Base-by-base conservation (phyloP, 2,888 invertebrate species). In the Caenorhabditis auriculariae region DNA sequence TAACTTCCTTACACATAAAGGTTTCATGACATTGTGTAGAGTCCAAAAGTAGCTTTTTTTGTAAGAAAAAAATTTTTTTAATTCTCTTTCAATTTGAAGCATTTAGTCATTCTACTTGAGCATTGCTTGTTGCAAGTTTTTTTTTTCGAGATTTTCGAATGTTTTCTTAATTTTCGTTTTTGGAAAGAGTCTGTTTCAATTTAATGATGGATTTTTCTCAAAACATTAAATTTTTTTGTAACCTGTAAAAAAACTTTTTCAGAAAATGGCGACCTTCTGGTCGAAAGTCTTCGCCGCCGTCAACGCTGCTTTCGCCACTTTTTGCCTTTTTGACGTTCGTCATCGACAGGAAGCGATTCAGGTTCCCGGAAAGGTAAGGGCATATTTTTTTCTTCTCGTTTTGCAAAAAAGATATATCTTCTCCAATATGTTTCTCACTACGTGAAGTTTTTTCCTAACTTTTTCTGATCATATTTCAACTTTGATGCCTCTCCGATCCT, bases 311-410 rank as follows among this genome's bases (percentile, higher is more conserved):
- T 93, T 94, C n/a, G 72, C 94, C 95, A 72, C 86, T 93, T 55
- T 94, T 96, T 84, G 85, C 86, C 1, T 83, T 85, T 4, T 69
- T 85, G 38, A 96, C 96, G 7, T 95, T 93, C 82, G 86, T 93
- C 63, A 90, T 96, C 70, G 95, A 96, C 83, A 91, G 91, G 59
- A 89, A 91, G 78, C 87, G 96, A 76, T 98, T 98, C 84, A 88
- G 92, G 41, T 98, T 96, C 84, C 96, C 98, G 12, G 96, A 98
- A 84, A 87, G 95, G 79, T 80, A 28, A n/a, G 43, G 32, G 15
- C 17, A 21, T 19, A 6, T n/a, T n/a, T n/a, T n/a, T n/a, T n/a
- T n/a, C n/a, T n/a, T n/a, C n/a, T n/a, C n/a, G n/a, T n/a, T n/a
- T n/a, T n/a, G n/a, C n/a, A n/a, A n/a, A n/a, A n/a, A n/a, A n/a